These are phyloP conservation scores for Pyralis farinalis DNA, from an alignment of 2,888 invertebrate genomes.

Conservation along the genomic window DNA sequence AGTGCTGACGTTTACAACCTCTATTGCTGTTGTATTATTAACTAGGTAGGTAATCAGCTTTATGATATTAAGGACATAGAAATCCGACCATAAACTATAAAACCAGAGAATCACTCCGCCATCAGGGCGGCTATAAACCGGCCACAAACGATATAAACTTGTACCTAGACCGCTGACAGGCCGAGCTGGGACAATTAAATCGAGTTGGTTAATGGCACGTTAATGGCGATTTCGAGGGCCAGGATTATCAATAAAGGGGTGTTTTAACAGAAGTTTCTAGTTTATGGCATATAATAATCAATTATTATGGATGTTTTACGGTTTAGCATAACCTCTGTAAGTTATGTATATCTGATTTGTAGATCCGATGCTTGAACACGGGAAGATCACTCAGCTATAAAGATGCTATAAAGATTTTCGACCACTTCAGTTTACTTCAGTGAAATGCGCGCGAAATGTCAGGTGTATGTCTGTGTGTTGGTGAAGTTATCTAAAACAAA, in stretches of 20 bases:
- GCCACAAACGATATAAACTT: neutral
- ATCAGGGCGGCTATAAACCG: neutral
- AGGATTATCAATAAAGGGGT: slow-evolving; percentile 1
- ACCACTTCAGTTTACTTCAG: no score
- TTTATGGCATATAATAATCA: neutral
- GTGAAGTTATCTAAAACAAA: no score
- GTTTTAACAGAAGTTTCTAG: neutral
- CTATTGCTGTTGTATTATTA: no score
- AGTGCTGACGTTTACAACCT: neutral
- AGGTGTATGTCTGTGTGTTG: no score
- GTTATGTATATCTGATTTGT: no score
- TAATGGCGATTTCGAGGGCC: neutral
- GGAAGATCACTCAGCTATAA: no score
- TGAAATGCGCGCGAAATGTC: no score
- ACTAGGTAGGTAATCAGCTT: neutral
- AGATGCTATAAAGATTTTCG: no score
- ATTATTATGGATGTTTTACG: neutral
- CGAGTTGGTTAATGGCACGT: neutral
- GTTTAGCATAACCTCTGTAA: no score
- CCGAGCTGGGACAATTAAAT: slow-evolving; percentile 1
- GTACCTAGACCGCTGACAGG: neutral
- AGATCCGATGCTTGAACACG: no score
- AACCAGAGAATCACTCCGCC: neutral
- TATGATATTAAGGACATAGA: neutral
- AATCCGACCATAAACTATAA: neutral